phyloP scores from a whole-genome alignment of 35 echinoderm and acorn worm genomes.

The Amphiura filiformis region DNA sequence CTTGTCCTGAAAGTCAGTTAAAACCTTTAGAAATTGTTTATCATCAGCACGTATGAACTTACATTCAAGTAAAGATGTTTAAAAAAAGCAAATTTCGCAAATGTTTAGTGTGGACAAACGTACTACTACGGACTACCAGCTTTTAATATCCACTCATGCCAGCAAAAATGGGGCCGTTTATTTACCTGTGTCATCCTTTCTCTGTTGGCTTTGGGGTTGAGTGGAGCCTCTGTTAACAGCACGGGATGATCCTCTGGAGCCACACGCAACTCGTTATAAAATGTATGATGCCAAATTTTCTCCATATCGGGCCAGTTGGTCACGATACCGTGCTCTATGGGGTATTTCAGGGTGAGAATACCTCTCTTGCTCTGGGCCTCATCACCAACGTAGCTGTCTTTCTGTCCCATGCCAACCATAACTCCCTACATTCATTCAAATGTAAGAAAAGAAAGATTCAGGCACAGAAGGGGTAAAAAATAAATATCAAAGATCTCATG shows the following conservation, averaged over 20 bases:
- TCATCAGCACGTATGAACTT: no score
- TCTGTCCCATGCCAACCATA: conserved; percentile 72
- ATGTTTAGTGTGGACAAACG: no score
- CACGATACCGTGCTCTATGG: conserved; percentile 75
- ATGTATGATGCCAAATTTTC: conserved; percentile 80
- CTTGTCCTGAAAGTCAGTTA: no score
- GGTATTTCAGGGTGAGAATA: conserved; percentile 36
- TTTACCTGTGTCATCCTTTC: conserved; percentile 84
- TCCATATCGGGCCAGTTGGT: conserved; percentile 91
- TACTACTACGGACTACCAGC: no score
- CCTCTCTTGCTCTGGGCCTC: conserved; percentile 60
- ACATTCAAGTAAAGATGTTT: no score
- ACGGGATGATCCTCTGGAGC: conserved; percentile 78
- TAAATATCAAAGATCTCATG: no score
- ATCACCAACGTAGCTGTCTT: conserved; percentile 57
- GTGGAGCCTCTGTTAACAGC: conserved; percentile 63
- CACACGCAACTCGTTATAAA: conserved; percentile 81
- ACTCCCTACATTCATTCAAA: conserved; percentile 19
- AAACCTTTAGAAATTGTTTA: no score
- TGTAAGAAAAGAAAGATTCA: background rate
- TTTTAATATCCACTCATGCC: no score
- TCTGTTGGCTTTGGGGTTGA: conserved; percentile 77
- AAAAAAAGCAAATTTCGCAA: no score
- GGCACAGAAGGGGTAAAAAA: no score
- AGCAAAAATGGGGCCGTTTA: no score